Evolutionary conservation across 2,797 vertebrate species (phyloP), one percentile per base, ranked within the genome.

Genomic region (Paratrypauchen microcephalus): DNA sequence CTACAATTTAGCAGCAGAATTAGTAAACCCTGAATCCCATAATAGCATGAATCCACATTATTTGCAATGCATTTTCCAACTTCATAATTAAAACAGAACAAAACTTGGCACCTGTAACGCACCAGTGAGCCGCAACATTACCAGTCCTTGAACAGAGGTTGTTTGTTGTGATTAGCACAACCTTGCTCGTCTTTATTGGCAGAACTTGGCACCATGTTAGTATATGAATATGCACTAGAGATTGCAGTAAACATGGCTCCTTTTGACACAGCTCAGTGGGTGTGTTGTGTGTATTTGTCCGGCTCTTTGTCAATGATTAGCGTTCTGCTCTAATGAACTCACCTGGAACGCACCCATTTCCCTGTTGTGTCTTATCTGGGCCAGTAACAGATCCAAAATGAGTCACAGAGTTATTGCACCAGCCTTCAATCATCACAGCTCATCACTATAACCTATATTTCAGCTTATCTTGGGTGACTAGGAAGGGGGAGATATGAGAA

Each of bases 241-340:
- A 36, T 24, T 39, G 36, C 76, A 41, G 69, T 56, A 74, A 82
- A 73, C 69, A 76, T 4, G 21, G 19, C 72, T 76, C 65, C 68
- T 71, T 36, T 36, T 13, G 36, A 78, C 76, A 79, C 71, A 15
- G 69, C 73, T 82, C 79, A 73, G 72, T 74, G 59, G 77, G 81
- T 86, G 62, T 57, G 55, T 61, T 69, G 66, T 81, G 80, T 71
- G 72, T 67, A 78, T 83, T 85, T 85, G 73, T 81, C 82, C 74
- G 72, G 74, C 74, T 74, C 60, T 75, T 57, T 86, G 88, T 91
- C 84, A 91, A 91, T 92, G 81, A 92, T 92, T 90, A 88, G 82
- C 79, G 28, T 73, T 65, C 73, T 32, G 59, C 74, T 78, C 87
- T 87, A 87, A 91, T 83, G 76, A 92, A 72, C 77, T 78, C 68